Conservation (phyloP, 2,888 invertebrate genomes). For the Chalcosyrphus nemorum region DNA sequence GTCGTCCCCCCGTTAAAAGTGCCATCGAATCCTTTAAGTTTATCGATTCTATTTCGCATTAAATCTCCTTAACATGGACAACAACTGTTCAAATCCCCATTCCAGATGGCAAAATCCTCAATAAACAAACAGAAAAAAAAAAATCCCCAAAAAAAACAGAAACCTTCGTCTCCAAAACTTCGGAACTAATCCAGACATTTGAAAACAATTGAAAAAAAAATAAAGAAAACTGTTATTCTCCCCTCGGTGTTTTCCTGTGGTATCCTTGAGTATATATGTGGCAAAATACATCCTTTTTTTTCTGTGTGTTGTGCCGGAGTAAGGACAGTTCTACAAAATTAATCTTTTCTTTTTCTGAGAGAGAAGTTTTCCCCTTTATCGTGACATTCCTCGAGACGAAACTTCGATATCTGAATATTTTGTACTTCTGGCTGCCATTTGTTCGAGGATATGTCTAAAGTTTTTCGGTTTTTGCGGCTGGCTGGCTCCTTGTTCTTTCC, state of each 20-base stretch:
- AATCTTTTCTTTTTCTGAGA: constrained; percentile 46
- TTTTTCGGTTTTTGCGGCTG: constrained; percentile 59
- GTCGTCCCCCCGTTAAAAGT: not conserved
- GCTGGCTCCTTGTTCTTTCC: constrained; percentile 51
- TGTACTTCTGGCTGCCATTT: constrained; percentile 44
- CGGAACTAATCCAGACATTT: constrained; percentile 57
- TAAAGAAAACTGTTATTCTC: constrained; percentile 8
- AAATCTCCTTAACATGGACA: constrained; percentile 31
- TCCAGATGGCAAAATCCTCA: not conserved
- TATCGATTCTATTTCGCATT: constrained; percentile 17
- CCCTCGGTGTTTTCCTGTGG: not conserved
- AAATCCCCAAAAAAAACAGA: not conserved
- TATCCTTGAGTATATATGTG: not conserved
- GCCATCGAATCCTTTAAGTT: not conserved
- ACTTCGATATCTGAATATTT: constrained; percentile 59
- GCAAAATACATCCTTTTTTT: constrained; percentile 26
- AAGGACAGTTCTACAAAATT: constrained; percentile 48
- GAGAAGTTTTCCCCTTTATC: constrained; percentile 18
- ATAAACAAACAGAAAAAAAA: constrained; percentile 2
- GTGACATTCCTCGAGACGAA: constrained; percentile 44
- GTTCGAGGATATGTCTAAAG: constrained; percentile 58
- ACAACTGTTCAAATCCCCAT: constrained; percentile 29
- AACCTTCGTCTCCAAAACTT: constrained; percentile 16
- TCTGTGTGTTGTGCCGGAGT: too few species aligned
- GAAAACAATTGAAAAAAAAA: constrained; percentile 42